These are phyloP conservation scores for Glyptemys insculpta DNA, from an alignment of 2,797 vertebrate species.

Conservation along the genomic window DNA sequence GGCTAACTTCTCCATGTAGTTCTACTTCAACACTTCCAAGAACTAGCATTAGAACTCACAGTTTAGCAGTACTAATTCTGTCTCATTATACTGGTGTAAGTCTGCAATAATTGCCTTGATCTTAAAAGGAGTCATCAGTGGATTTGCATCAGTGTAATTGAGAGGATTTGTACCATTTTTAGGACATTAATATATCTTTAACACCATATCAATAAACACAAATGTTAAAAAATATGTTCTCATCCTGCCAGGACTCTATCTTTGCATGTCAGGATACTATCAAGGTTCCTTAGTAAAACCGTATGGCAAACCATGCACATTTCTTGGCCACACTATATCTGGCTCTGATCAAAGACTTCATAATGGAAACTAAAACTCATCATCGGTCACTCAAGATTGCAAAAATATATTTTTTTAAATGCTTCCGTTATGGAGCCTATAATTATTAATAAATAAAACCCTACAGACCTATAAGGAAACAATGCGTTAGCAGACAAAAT, in stretches of 20 bases:
- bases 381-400: not conserved
- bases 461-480: not conserved
- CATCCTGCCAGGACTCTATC: not conserved
- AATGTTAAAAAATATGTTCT: not conserved
- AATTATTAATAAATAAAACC: not conserved
- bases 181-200: not conserved
- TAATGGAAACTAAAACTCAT: not conserved
- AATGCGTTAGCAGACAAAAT: not conserved
- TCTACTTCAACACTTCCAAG: not conserved
- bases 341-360: not conserved
- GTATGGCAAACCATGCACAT: not conserved
- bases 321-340: not conserved
- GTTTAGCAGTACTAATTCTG: not conserved
- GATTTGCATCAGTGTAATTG: not conserved
- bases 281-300: not conserved
- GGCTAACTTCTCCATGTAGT: no score
- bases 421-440: not conserved
- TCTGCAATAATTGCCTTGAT: not conserved
- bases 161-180: not conserved
- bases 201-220: not conserved
- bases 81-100: not conserved
- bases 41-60: not conserved
- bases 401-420: not conserved
- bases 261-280: not conserved
- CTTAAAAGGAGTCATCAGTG: not conserved